These are phyloP conservation scores for Spisula subtruncata DNA, from an alignment of 2,888 invertebrate genomes.

Conservation along the genomic window DNA sequence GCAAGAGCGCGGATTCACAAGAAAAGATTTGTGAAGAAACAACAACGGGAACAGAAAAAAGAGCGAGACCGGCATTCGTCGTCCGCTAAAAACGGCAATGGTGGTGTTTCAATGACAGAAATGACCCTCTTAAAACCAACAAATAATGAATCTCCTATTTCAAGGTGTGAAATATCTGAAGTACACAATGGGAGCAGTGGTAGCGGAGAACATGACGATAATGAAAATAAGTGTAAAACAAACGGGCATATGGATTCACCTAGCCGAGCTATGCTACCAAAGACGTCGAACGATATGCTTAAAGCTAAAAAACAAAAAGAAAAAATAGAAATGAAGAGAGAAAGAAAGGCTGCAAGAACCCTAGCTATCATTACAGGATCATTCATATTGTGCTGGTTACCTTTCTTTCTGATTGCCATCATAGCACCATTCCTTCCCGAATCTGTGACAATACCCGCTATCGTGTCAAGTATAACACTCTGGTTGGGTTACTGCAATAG, in stretches of 20 bases:
- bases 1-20: constrained; percentile 94
- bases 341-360: constrained; percentile 87
- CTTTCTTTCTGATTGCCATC: constrained; percentile 97
- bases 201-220: constrained; percentile 72
- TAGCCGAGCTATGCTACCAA: constrained; percentile 66
- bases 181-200: constrained; percentile 64
- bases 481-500: constrained; percentile 98
- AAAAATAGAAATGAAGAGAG: constrained; percentile 87
- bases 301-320: constrained; percentile 79
- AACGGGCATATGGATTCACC: constrained; percentile 69
- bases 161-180: constrained; percentile 60
- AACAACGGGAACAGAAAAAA: constrained; percentile 47
- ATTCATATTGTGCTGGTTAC: constrained; percentile 97
- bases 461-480: constrained; percentile 88
- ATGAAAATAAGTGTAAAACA: constrained; percentile 72
- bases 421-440: constrained; percentile 93
- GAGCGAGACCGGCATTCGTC: constrained; percentile 16
- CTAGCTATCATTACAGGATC: constrained; percentile 93
- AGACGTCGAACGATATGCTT: constrained; percentile 64
- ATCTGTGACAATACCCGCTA: constrained; percentile 74
- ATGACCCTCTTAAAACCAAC: constrained; percentile 69
- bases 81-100: not conserved
- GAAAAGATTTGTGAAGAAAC: constrained; percentile 81
- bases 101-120: constrained; percentile 51
- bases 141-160: constrained; percentile 57